A percentile compares a stretch with the other conserved stretches of the same genome.
These are phyloP conservation scores for Drosophila nasuta DNA, from an alignment of 1,140 invertebrate species.

Conservation along the genomic window DNA sequence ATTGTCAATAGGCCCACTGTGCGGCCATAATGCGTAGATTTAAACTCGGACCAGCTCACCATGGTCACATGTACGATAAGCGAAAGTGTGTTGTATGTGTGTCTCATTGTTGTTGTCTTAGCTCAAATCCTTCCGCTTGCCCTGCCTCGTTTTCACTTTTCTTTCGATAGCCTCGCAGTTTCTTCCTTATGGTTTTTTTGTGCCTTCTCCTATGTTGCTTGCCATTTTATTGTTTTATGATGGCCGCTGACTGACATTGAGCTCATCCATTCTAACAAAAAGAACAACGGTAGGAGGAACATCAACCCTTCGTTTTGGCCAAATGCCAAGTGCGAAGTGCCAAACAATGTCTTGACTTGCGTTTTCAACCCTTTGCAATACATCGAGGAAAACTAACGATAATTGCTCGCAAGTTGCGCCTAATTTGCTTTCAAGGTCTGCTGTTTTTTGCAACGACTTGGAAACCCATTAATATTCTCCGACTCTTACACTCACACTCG, in stretches of 20 bases:
- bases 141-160: constrained; percentile 50
- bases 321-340: constrained; percentile 5
- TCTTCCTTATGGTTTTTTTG: constrained; percentile 54
- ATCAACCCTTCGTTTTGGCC: constrained; percentile 25
- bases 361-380: constrained; percentile 64
- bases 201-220: constrained; percentile 41
- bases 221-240: constrained; percentile 67
- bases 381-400: constrained; percentile 69
- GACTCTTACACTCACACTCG: neutral
- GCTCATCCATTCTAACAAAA: constrained; percentile 38
- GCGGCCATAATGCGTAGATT: constrained; percentile 66
- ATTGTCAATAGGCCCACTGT: constrained; percentile 67
- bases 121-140: constrained; percentile 18
- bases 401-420: constrained; percentile 78
- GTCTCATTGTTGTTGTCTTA: constrained; percentile 5
- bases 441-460: constrained; percentile 63
- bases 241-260: constrained; percentile 61
- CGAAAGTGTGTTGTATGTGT: neutral
- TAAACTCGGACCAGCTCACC: constrained; percentile 44
- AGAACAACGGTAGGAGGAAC: neutral
- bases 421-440: constrained; percentile 78
- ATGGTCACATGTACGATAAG: constrained; percentile 15
- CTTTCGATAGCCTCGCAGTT: constrained; percentile 10
- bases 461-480: constrained; percentile 63
- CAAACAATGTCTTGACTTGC: constrained; percentile 7